Conservation (phyloP, 2,888 invertebrate species). For the Helicoverpa assulta region DNA sequence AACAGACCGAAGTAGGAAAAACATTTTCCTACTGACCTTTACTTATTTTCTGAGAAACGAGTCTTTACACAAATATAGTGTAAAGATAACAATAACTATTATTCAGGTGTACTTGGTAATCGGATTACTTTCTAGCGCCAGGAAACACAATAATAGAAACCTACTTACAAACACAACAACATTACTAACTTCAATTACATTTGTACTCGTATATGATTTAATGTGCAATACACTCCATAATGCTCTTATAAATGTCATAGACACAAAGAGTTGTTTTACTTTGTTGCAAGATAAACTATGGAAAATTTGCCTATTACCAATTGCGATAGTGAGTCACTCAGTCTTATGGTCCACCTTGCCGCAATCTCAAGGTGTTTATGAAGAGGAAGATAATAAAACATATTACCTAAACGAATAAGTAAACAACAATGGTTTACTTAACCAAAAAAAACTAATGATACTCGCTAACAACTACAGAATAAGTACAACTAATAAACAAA, state of each 20-base stretch:
- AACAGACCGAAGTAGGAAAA: neutral
- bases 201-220: slow-evolving; percentile 35
- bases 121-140: slow-evolving; percentile 46
- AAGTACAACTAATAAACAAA: neutral
- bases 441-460: no score
- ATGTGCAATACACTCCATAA: slow-evolving; percentile 41
- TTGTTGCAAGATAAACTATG: slow-evolving; percentile 36
- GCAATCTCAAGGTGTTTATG: neutral
- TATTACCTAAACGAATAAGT: no score
- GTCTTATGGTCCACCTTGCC: neutral
- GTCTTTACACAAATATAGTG: slow-evolving; percentile 2
- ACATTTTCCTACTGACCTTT: neutral
- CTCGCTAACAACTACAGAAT: neutral
- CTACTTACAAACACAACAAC: slow-evolving; percentile 43
- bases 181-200: slow-evolving; percentile 29
- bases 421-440: no score
- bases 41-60: slow-evolving; percentile 1
- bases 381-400: no score
- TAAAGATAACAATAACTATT: slow-evolving; percentile 30
- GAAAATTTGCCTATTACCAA: slow-evolving; percentile 37
- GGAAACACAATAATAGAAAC: slow-evolving; percentile 51
- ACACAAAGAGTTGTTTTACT: slow-evolving; percentile 43
- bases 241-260: slow-evolving; percentile 50
- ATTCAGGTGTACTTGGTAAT: slow-evolving; percentile 34
- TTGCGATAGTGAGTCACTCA: slow-evolving; percentile 21